Conservation (phyloP, 2,113 vertebrate species). For the Rhinopithecus roxellana region DNA sequence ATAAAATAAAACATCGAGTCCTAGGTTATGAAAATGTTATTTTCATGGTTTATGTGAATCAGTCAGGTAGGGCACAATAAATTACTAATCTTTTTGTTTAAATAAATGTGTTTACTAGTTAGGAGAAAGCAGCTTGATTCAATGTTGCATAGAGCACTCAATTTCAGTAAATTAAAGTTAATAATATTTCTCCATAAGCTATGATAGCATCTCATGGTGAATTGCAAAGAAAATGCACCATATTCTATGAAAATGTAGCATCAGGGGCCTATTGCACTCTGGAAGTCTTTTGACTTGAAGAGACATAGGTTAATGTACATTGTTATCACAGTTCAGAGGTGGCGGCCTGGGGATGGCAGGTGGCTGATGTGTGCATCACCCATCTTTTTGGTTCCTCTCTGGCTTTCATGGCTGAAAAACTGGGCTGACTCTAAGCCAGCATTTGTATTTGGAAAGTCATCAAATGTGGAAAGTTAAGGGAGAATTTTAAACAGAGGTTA, state of each 20-base stretch:
- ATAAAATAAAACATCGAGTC: slow-evolving; percentile 27
- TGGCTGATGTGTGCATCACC: neutral
- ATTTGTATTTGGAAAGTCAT: neutral
- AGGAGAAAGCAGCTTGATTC: slow-evolving; percentile 63
- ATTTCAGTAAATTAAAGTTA: slow-evolving; percentile 73
- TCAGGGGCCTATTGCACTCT: fast-evolving
- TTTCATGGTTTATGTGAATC: slow-evolving; percentile 54
- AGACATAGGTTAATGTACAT: neutral
- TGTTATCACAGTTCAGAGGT: neutral
- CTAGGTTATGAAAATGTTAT: neutral
- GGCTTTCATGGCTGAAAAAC: neutral
- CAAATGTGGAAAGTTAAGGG: slow-evolving; percentile 1
- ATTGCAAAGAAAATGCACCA: neutral
- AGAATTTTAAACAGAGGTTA: neutral
- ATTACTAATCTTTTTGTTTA: slow-evolving; percentile 65
- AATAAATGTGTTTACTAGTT: slow-evolving; percentile 74
- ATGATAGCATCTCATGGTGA: neutral
- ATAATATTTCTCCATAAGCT: slow-evolving; percentile 66
- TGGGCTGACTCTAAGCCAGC: neutral
- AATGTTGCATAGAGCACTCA: slow-evolving; percentile 52
- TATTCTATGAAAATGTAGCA: fast-evolving
- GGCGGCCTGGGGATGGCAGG: neutral
- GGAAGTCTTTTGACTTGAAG: neutral
- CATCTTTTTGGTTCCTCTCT: neutral
- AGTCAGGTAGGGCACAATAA: slow-evolving; percentile 52